Conservation (phyloP, 1,140 invertebrate genomes). For the Caenorhabditis remanei region DNA sequence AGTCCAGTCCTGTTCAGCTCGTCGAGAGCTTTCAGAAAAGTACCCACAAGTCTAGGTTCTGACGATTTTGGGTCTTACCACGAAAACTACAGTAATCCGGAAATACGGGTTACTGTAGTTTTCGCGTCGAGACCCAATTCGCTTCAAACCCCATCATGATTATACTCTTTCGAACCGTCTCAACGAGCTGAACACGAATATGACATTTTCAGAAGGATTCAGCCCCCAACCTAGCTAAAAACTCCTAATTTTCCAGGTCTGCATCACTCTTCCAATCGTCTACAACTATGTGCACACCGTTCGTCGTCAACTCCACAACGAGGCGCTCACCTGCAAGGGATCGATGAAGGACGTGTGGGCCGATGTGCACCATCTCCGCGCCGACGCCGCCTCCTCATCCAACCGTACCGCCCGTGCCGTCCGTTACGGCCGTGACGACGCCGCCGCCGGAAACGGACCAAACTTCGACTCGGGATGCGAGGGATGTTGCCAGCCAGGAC, state of each 20-base stretch:
- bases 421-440: conserved; percentile 50
- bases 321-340: conserved; percentile 57
- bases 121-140: too few relatives aligned
- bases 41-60: too few relatives aligned
- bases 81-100: too few relatives aligned
- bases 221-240: too few relatives aligned
- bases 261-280: conserved; percentile 61
- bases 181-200: not conserved
- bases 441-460: conserved; percentile 41
- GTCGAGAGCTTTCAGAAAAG: too few relatives aligned
- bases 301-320: conserved; percentile 56
- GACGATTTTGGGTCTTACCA: too few relatives aligned
- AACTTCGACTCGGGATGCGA: conserved; percentile 61
- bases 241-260: conserved; percentile 8
- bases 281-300: conserved; percentile 55
- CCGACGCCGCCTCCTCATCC: conserved; percentile 33
- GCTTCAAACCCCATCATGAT: too few relatives aligned
- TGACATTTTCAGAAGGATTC: not conserved
- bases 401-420: conserved; percentile 60
- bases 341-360: conserved; percentile 52
- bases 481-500: conserved; percentile 57
- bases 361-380: conserved; percentile 49
- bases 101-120: too few relatives aligned
- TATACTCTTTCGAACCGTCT: not conserved
- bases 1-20: too few relatives aligned